Evolutionary conservation across 2,113 vertebrate genomes (phyloP), one percentile per base, ranked within the genome.

Genomic region (Myanophis thanlyinensis): DNA sequence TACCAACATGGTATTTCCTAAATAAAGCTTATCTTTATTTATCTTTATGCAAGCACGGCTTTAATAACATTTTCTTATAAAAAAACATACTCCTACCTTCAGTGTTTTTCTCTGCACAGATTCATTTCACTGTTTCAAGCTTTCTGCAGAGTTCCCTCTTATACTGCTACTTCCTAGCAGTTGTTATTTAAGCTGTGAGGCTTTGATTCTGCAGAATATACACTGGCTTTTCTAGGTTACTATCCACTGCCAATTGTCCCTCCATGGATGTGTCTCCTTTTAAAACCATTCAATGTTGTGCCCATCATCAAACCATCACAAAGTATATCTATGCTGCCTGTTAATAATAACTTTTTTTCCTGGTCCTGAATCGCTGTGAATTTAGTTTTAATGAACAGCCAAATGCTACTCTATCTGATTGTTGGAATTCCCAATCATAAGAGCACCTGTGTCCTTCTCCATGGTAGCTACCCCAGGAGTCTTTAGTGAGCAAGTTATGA

Each of bases 401-500:
- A 67, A 67, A 5, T n/a, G 11, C 59, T 67, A 67, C 59, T 67
- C 11, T 5, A n/a, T 5, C 30, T n/a, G 30, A 67, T n/a, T n/a
- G 1, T 67, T 12, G 62, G 62, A 67, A 67, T n/a, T n/a, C 62
- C 12, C 62, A 67, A n/a, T 4, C 4, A n/a, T 67, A 67, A 67
- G 30, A 67, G 30, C 30, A n/a, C 30, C 30, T 62, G 10, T 62
- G 27, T 62, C 27, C 59, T 30, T 27, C 59, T 67, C 30, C 4
- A 2, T 67, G 30, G 30, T 67, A 30, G 30, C 30, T n/a, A 67
- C 11, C 62, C 15, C 30, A n/a, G 62, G 30, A 67, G 15, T 4
- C 30, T 67, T 67, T 67, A 4, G 3, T 67, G 59, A n/a, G 30
- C 59, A 67, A 67, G 30, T 11, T 13, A 46, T 96, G 93, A 95